Evolutionary conservation across 2,888 invertebrate species (phyloP).

Genomic region (Tuberolachnus salignus): DNA sequence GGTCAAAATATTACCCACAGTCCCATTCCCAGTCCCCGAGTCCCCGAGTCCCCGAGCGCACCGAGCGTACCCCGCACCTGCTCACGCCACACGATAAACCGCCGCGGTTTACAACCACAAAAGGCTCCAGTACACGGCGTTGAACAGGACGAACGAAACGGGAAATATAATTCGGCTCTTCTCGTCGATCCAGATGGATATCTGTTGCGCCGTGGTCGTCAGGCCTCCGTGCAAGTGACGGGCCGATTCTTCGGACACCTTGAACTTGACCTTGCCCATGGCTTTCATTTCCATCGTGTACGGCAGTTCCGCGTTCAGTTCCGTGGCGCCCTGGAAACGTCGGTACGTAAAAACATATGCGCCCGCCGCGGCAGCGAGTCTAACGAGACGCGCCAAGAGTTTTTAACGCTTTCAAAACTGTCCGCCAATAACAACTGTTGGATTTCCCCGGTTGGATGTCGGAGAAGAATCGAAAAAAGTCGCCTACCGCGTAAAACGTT

Average conservation of each 20-base stretch:
- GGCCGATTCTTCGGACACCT: constrained; percentile 51
- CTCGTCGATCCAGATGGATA: constrained; percentile 85
- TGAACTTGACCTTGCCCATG: constrained; percentile 53
- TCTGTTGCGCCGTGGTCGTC: constrained; percentile 80
- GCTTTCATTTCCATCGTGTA: constrained; percentile 56
- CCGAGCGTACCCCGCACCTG: no score
- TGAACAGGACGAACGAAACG: constrained; percentile 77
- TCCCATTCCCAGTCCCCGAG: neutral
- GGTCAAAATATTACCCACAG: neutral
- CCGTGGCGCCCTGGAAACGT: constrained; percentile 53
- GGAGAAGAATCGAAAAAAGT: no score
- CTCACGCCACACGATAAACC: no score
- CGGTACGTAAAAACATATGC: no score
- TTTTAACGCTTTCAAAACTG: no score
- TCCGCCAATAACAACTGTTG: no score
- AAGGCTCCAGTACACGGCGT: constrained; percentile 79
- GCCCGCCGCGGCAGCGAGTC: no score
- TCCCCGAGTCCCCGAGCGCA: no score
- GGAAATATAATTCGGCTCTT: constrained; percentile 80
- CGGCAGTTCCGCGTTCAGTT: constrained; percentile 57
- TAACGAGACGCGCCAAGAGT: no score
- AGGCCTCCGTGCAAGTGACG: constrained; percentile 65
- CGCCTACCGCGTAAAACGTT: no score
- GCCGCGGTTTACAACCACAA: constrained; percentile 62
- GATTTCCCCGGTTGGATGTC: no score